phyloP scores from a whole-genome alignment of 2,888 invertebrate genomes.

The Mythimna loreyi region DNA sequence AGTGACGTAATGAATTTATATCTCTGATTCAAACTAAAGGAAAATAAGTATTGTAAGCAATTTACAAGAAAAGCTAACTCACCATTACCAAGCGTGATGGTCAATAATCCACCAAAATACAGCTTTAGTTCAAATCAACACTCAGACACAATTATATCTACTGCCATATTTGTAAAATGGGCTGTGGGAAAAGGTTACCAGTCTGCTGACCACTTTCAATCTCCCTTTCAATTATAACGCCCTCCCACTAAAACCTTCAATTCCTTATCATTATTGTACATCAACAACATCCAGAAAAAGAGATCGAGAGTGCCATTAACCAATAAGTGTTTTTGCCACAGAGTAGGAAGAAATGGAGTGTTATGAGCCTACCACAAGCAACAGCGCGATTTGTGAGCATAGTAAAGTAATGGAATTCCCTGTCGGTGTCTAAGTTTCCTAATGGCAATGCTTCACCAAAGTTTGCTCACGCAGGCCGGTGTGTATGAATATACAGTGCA shows the following conservation, averaged over 20 bases:
- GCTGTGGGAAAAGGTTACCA: slow-evolving; percentile 46
- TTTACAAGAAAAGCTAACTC: background rate
- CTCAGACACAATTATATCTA: background rate
- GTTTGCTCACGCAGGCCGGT: too few relatives aligned
- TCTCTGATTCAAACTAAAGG: too few relatives aligned
- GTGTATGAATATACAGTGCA: too few relatives aligned
- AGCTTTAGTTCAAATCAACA: background rate
- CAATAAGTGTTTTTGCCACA: slow-evolving; percentile 16
- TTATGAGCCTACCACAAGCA: too few relatives aligned
- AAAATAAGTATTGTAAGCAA: too few relatives aligned
- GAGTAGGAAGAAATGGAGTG: slow-evolving; percentile 39
- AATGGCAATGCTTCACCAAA: too few relatives aligned
- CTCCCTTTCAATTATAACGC: slow-evolving; percentile 51
- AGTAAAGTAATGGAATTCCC: too few relatives aligned
- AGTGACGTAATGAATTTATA: too few relatives aligned
- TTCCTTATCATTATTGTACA: slow-evolving; percentile 47
- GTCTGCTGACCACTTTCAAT: slow-evolving; percentile 32
- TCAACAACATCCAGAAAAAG: slow-evolving; percentile 43
- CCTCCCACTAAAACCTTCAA: slow-evolving; percentile 45
- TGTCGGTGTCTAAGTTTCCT: too few relatives aligned
- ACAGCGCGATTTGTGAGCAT: too few relatives aligned
- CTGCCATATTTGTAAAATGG: slow-evolving; percentile 2
- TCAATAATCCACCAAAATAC: background rate
- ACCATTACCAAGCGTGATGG: background rate
- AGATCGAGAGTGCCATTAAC: slow-evolving; percentile 36